phyloP scores from a whole-genome alignment of 2,797 vertebrate species.

The Remorina albescens region DNA sequence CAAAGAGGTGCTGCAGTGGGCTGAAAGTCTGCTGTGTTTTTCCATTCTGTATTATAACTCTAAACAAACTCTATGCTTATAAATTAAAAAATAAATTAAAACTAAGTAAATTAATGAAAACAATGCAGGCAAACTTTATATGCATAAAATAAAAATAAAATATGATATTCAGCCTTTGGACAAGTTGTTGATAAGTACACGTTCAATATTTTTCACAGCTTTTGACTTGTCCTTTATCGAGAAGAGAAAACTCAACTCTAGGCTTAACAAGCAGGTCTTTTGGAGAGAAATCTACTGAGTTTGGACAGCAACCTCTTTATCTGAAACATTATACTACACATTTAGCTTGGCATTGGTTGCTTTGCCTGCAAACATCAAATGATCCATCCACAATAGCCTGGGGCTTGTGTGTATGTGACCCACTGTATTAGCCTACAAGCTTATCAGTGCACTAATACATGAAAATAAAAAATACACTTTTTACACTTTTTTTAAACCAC shows the following conservation, averaged over 20 bases:
- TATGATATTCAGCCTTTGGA: too few relatives aligned
- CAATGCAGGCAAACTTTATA: not conserved
- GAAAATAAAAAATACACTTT: too few relatives aligned
- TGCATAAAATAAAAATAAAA: too few relatives aligned
- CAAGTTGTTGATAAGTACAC: too few relatives aligned
- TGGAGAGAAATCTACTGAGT: too few relatives aligned
- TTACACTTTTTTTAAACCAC: too few relatives aligned
- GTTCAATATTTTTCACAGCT: too few relatives aligned
- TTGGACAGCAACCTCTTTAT: not conserved
- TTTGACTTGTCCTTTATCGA: too few relatives aligned
- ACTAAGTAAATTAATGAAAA: not conserved
- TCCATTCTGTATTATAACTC: conserved; percentile 1
- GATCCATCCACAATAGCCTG: not conserved
- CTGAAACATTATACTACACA: not conserved
- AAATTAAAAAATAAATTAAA: not conserved
- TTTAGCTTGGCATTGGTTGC: not conserved
- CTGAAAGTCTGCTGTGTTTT: conserved; percentile 11
- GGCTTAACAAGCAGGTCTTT: not conserved
- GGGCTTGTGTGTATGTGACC: not conserved
- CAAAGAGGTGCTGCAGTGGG: not conserved
- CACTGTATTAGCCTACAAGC: conserved; percentile 3
- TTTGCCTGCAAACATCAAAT: not conserved
- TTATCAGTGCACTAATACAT: conserved; percentile 5
- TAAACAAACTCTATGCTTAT: not conserved
- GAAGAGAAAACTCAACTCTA: not conserved